phyloP scores from a whole-genome alignment of 2,888 invertebrate species.

The Dasysyrphus tricinctus region DNA sequence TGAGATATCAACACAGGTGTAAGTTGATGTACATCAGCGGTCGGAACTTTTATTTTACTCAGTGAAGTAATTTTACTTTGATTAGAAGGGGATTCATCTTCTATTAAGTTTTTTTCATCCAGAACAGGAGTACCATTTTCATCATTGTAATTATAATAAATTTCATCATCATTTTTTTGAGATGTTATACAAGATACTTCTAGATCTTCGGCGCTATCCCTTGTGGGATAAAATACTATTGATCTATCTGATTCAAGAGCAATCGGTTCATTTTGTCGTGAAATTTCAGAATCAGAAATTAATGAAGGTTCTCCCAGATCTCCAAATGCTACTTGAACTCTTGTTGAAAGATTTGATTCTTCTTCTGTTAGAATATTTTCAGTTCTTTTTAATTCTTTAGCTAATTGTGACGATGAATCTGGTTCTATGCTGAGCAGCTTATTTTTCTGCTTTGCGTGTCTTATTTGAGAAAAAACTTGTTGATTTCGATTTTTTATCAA shows the following conservation, averaged over 20 bases:
- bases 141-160: conserved; percentile 38
- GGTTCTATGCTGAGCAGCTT: conserved; percentile 1
- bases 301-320: conserved; percentile 33
- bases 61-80: conserved; percentile 39
- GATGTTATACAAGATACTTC: conserved; percentile 55
- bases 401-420: conserved; percentile 4
- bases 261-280: neutral
- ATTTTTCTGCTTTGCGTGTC: neutral
- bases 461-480: conserved; percentile 22
- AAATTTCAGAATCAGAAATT: conserved; percentile 17
- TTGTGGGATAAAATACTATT: conserved; percentile 10
- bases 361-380: conserved; percentile 35
- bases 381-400: conserved; percentile 25
- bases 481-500: conserved; percentile 17
- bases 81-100: conserved; percentile 38
- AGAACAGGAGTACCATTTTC: conserved; percentile 59
- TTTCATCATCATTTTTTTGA: neutral
- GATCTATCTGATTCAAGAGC: neutral
- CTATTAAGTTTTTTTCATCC: conserved; percentile 54
- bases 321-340: conserved; percentile 24
- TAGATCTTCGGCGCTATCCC: conserved; percentile 41
- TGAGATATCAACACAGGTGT: neutral
- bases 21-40: neutral
- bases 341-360: conserved; percentile 52
- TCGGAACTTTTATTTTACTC: conserved; percentile 45